Base-by-base conservation (phyloP, 2,888 invertebrate species). In the Yponomeuta evonymella region DNA sequence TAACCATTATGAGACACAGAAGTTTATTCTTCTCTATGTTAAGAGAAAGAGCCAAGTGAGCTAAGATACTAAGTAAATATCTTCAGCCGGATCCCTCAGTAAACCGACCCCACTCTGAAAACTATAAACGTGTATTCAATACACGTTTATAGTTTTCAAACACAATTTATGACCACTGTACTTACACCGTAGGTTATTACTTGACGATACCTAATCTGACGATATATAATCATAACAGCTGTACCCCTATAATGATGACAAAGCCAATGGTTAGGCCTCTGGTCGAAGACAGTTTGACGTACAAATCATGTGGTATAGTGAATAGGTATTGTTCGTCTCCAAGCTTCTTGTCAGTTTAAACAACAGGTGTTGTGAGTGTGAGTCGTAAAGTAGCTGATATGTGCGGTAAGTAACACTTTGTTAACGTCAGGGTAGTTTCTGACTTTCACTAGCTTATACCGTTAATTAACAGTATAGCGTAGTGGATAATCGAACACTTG, bases 271-370 rank as follows among this genome's bases (percentile, higher is more conserved):
- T 58, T 58, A 58, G 51, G 3, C 12, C 15, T 15, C 51, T 58
- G 51, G 51, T 51, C 51, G 51, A 58, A 58, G 51, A 15, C 51
- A 58, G 51, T 58, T 58, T 58, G 51, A 58, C 51, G 51, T 58
- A 58, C 51, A 15, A 58, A 58, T 58, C 51, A 58, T 58, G 1
- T 4, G 43, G 43, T 58, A 15, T 15, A 58, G 12, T 15, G 51
- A 58, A 58, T 58, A 58, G 51, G 51, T 58, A 58, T 58, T 15
- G 51, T 58, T 58, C 51, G 51, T 15, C 15, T 58, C 51, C 51
- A 58, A 58, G 51, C 51, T 58, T 58, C 51, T 58, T 58, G 51
- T 6, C 51, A 51, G 51, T 51, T 15, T 58, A 15, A 58, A 58
- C 51, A 15, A 15, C 15, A 58, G 51, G 51, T 58, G 51, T 58